These are phyloP conservation scores for Paramuricea clavata DNA, from an alignment of 92 coral and sea anemone genomes.

Conservation along the genomic window DNA sequence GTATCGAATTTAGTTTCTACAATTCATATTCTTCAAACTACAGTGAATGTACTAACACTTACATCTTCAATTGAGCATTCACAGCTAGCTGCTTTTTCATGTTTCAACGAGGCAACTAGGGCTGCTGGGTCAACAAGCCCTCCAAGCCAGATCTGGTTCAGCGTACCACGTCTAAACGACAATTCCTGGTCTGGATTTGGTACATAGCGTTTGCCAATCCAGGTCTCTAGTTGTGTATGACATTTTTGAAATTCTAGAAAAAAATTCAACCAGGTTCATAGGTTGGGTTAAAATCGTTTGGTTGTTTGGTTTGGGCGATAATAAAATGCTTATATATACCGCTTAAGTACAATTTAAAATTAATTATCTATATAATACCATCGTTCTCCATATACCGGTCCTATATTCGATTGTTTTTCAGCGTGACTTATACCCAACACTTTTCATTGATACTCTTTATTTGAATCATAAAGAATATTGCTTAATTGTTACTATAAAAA, in stretches of 20 bases:
- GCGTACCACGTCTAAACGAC: slow-evolving; percentile 75
- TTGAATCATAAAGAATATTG: too few species aligned
- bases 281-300: too few species aligned
- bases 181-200: slow-evolving; percentile 80
- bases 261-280: too few species aligned
- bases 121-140: slow-evolving; percentile 96
- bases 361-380: too few species aligned
- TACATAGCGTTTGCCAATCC: slow-evolving; percentile 86
- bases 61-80: slow-evolving; percentile 86
- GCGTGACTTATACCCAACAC: too few species aligned
- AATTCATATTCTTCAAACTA: neutral
- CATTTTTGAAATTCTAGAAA: slow-evolving; percentile 75
- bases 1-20: neutral
- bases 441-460: too few species aligned
- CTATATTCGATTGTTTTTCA: too few species aligned
- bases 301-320: too few species aligned
- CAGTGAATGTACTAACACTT: neutral
- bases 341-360: neutral
- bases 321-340: too few species aligned
- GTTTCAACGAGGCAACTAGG: slow-evolving; percentile 79
- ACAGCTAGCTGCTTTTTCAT: slow-evolving; percentile 86
- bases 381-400: neutral
- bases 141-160: slow-evolving; percentile 93
- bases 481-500: too few species aligned
- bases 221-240: slow-evolving; percentile 82